Base-by-base conservation (phyloP, 1,140 invertebrate species). In the Dreissena rostriformis region DNA sequence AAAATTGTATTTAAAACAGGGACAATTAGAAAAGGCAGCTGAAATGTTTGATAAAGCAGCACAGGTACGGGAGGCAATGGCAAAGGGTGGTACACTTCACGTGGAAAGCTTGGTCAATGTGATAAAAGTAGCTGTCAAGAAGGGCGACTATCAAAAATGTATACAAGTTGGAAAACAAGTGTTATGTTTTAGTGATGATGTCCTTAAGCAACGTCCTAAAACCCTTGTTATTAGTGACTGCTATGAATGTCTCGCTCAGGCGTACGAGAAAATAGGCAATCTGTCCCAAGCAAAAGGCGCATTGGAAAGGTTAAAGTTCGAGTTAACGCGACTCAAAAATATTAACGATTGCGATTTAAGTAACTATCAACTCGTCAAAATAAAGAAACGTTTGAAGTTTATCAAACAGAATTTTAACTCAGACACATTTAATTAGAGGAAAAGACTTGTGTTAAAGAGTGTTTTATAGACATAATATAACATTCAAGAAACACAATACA, bases 81-180 rank as follows among this genome's bases (percentile, higher is more conserved):
- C 28, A 19, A 8, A 61, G 15, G 55, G 61, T 24, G 70, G n/a
- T 53, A 51, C 71, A 29, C 29, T 61, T 5, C 70, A 83, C 51
- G 12, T 76, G 17, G 81, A 83, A 51, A 83, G 57, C 39, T 49
- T 83, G n/a, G 52, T 83, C 19, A 63, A 83, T 70, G 65, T 83
- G n/a, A 65, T 66, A 28, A 24, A 83, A 26, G 52, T 17, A 19
- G 29, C 65, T 26, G 53, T 19, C 66, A 8, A 22, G 24, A 29
- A 11, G 15, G 73, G 65, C 29, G 57, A 75, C 15, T 57, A 22
- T 49, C n/a, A 75, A 7, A 26, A 53, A 53, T 61, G 65, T 67
- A 11, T 57, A 17, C 55, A 26, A 17, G 22, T 83, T 17, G 71
- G 63, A 12, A 75, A 67, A 68, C 55, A 76, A 63, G 71, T 29